These are phyloP conservation scores for Onychorhynchus coronatus DNA, from an alignment of 2,113 vertebrate species.

Conservation along the genomic window DNA sequence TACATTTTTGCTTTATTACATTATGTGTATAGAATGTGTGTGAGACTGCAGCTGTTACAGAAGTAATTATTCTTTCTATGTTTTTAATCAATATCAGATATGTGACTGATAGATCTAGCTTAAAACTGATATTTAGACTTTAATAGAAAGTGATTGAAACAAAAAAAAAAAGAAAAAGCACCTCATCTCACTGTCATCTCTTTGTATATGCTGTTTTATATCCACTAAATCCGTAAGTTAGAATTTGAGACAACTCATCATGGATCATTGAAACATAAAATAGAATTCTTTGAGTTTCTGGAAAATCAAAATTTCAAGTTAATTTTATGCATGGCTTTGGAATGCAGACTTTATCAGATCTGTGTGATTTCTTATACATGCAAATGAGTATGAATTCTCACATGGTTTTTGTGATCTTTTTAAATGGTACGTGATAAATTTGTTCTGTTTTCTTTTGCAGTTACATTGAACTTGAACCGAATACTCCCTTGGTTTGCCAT, in stretches of 20 bases:
- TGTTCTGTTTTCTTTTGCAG: constrained; percentile 67
- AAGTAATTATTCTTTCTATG: background rate
- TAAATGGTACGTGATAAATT: background rate
- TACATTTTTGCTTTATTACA: constrained; percentile 41
- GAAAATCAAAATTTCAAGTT: background rate
- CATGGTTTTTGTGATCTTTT: background rate
- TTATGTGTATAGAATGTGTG: background rate
- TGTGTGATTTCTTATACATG: background rate
- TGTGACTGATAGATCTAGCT: background rate
- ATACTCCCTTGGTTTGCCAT: constrained; percentile 80
- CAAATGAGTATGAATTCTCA: background rate
- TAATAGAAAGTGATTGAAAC: background rate
- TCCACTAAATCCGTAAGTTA: background rate
- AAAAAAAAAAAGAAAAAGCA: background rate
- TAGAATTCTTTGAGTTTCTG: background rate
- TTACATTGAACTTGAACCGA: constrained; percentile 86
- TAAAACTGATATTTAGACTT: background rate
- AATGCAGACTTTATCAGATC: background rate
- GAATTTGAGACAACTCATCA: background rate
- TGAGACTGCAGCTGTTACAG: background rate
- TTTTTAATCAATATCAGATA: background rate
- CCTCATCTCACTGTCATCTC: background rate
- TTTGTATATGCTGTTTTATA: background rate
- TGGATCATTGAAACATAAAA: background rate
- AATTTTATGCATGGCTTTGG: background rate